phyloP scores from a whole-genome alignment of 2,113 vertebrate genomes.

The Grammomys dolichurus region DNA sequence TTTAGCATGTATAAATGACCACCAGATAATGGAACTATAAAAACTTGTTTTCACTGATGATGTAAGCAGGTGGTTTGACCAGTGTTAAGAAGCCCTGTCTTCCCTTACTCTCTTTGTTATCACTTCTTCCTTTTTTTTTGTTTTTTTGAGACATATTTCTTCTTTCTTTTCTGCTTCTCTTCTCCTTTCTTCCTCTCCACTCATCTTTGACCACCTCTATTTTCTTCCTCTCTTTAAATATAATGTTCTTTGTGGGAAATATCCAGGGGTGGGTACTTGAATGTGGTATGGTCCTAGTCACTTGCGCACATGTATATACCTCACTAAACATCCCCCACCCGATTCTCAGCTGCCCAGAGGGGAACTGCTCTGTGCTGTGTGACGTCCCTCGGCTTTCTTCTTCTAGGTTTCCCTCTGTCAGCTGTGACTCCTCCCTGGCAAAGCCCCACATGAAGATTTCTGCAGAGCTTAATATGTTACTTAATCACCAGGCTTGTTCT shows the following conservation, averaged over 20 bases:
- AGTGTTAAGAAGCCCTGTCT: background rate
- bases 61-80: background rate
- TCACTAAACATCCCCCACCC: background rate
- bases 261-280: background rate
- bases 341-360: background rate
- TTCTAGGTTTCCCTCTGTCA: background rate
- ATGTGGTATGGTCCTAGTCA: background rate
- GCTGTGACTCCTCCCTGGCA: background rate
- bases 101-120: no score
- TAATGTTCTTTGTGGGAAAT: background rate
- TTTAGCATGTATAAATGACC: slow-evolving; percentile 56
- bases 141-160: no score
- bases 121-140: no score
- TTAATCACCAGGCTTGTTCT: background rate
- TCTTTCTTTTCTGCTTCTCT: background rate
- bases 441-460: slow-evolving; percentile 12
- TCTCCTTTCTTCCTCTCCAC: background rate
- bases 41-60: background rate
- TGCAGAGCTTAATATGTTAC: background rate
- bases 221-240: background rate
- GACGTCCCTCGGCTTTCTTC: background rate
- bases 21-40: background rate
- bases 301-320: background rate
- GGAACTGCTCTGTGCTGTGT: background rate
- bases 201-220: background rate